A percentile compares a stretch with the other conserved stretches of the same genome.
phyloP scores from a whole-genome alignment of 2,888 invertebrate genomes.

The Caenorhabditis sp. region DNA sequence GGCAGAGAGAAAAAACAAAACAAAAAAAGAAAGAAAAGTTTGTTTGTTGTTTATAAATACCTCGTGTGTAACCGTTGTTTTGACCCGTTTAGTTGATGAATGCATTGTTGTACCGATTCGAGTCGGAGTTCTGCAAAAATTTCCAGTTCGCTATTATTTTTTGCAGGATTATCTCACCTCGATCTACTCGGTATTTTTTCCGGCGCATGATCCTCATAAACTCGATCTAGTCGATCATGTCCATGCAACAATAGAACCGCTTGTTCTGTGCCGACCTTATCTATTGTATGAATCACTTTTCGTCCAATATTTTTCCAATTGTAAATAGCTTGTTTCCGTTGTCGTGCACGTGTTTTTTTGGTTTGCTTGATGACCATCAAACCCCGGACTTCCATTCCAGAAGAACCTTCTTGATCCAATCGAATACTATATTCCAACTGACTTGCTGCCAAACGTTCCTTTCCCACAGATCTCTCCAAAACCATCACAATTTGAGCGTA shows the following conservation, averaged over 20 bases:
- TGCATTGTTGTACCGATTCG: conserved; percentile 28
- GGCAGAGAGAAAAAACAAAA: no score
- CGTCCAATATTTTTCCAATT: conserved; percentile 88
- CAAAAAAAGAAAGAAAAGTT: background rate
- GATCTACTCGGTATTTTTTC: conserved; percentile 33
- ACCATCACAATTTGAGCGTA: conserved; percentile 99
- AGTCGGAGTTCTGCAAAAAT: conserved; percentile 25
- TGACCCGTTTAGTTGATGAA: conserved; percentile 29
- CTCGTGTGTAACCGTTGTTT: conserved; percentile 15
- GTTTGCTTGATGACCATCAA: conserved; percentile 98
- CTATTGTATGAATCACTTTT: conserved; percentile 67
- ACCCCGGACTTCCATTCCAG: conserved; percentile 74
- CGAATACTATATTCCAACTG: conserved; percentile 90
- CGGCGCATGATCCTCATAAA: conserved; percentile 36
- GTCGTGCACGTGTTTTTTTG: conserved; percentile 92
- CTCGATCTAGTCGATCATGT: conserved; percentile 58
- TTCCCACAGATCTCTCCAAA: conserved; percentile 89
- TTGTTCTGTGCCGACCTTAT: conserved; percentile 65
- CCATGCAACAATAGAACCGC: conserved; percentile 63
- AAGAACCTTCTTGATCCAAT: conserved; percentile 70
- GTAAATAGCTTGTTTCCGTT: conserved; percentile 90
- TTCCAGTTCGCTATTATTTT: background rate
- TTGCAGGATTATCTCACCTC: background rate
- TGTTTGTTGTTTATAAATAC: background rate
- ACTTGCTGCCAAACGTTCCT: conserved; percentile 87